These are phyloP conservation scores for Drosophila cognata DNA, from an alignment of 2,888 invertebrate genomes.

Conservation along the genomic window DNA sequence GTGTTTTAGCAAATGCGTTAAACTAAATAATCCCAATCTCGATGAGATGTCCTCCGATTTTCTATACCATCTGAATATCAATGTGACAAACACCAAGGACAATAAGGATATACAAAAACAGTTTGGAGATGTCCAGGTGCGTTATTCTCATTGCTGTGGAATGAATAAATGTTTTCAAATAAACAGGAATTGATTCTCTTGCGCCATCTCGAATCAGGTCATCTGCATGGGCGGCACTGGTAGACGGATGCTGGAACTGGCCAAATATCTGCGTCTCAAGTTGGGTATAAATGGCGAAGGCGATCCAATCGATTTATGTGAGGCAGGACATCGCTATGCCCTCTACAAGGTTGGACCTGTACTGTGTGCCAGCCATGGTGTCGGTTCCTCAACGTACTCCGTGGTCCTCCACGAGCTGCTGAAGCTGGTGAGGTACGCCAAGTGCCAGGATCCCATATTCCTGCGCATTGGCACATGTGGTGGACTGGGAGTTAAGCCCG, in stretches of 20 bases:
- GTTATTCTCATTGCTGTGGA: background rate
- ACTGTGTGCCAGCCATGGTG: slow-evolving; percentile 90
- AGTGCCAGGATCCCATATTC: slow-evolving; percentile 93
- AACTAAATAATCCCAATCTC: slow-evolving; percentile 64
- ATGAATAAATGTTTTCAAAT: background rate
- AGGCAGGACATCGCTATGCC: slow-evolving; percentile 94
- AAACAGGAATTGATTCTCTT: background rate
- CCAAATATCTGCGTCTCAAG: slow-evolving; percentile 92
- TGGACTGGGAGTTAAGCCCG: slow-evolving; percentile 93
- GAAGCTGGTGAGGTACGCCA: slow-evolving; percentile 97
- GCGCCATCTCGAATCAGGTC: slow-evolving; percentile 87
- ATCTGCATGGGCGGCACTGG: slow-evolving; percentile 98
- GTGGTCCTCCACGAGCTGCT: slow-evolving; percentile 98
- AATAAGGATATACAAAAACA: slow-evolving; percentile 92
- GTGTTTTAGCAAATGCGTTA: slow-evolving; percentile 4
- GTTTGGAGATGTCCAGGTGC: slow-evolving; percentile 97
- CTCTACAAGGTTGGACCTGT: slow-evolving; percentile 93
- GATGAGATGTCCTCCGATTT: slow-evolving; percentile 87
- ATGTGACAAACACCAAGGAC: slow-evolving; percentile 90
- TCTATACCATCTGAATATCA: slow-evolving; percentile 94
- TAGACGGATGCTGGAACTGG: slow-evolving; percentile 95
- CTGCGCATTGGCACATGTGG: slow-evolving; percentile 97
- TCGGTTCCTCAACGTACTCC: slow-evolving; percentile 98
- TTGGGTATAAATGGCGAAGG: slow-evolving; percentile 93
- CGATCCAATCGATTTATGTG: slow-evolving; percentile 93